Percentiles rank a stretch among this genome's conserved stretches.
phyloP scores from a whole-genome alignment of 2,113 vertebrate species.

The Chionis minor region DNA sequence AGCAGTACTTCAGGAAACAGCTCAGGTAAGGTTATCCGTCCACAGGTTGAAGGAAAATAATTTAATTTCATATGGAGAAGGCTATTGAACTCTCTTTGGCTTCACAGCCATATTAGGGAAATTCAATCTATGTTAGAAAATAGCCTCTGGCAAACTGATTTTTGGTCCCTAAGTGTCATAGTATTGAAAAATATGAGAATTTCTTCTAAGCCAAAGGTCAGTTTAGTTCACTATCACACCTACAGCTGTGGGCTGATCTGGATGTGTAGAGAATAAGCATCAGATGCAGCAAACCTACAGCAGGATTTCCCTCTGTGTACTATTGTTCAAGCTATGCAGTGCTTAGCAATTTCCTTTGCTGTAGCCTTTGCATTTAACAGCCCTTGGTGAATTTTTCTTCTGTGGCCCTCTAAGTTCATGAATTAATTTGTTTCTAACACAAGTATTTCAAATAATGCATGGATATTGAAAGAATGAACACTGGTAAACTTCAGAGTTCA shows the following conservation, averaged over 20 bases:
- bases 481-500: not conserved
- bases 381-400: not conserved
- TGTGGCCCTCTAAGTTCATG: not conserved
- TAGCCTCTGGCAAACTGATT: slow-evolving; percentile 35
- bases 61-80: slow-evolving; percentile 7
- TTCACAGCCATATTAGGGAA: slow-evolving; percentile 49
- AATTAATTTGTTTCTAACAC: not conserved
- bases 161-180: not conserved
- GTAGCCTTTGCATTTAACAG: not conserved
- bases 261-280: not conserved
- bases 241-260: not conserved
- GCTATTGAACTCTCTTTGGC: slow-evolving; percentile 39
- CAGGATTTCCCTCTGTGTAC: not conserved
- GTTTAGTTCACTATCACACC: not conserved
- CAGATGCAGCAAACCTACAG: not conserved
- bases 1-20: not conserved
- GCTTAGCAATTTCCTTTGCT: not conserved
- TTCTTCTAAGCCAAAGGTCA: slow-evolving; percentile 31
- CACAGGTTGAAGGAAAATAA: slow-evolving; percentile 33
- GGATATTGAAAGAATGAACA: not conserved
- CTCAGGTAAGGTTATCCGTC: slow-evolving; percentile 26
- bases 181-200: slow-evolving; percentile 24
- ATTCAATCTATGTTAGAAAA: slow-evolving; percentile 45
- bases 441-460: not conserved
- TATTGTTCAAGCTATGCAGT: not conserved